Percentiles rank a stretch among this genome's conserved stretches.
Evolutionary conservation across 2,888 invertebrate genomes (phyloP).

Genomic region (Drosophila rellima): DNA sequence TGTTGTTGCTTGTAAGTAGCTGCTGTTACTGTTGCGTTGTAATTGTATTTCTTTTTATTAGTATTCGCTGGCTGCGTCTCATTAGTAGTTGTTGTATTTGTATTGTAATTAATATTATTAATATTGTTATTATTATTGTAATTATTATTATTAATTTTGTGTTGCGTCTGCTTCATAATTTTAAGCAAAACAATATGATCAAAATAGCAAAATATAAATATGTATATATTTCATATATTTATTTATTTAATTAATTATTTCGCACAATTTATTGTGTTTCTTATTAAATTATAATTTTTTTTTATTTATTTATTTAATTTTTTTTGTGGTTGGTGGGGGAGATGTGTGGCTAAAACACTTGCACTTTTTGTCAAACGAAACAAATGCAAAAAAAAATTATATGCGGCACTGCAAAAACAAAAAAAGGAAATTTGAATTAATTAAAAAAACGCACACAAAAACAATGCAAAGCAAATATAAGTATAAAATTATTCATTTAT

Average conservation of each 20-base stretch:
- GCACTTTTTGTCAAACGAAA: conserved; percentile 47
- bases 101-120: conserved; percentile 63
- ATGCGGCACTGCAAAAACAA: conserved; percentile 54
- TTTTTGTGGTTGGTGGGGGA: background rate
- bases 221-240: conserved; percentile 20
- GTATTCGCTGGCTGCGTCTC: conserved; percentile 56
- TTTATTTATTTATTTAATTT: background rate
- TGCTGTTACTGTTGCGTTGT: conserved; percentile 41
- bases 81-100: conserved; percentile 53
- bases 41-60: conserved; percentile 62
- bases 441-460: conserved; percentile 23
- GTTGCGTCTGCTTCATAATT: conserved; percentile 83
- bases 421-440: conserved; percentile 36
- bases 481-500: background rate
- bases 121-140: conserved; percentile 65
- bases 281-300: conserved; percentile 1
- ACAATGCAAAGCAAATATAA: conserved; percentile 18
- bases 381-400: conserved; percentile 45
- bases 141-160: conserved; percentile 58
- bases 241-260: conserved; percentile 14
- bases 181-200: conserved; percentile 53
- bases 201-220: conserved; percentile 32
- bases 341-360: conserved; percentile 11
- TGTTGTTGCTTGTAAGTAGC: conserved; percentile 26
- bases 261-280: conserved; percentile 30